Conservation (phyloP, 1,140 invertebrate species). For the Drosophila ficusphila region DNA sequence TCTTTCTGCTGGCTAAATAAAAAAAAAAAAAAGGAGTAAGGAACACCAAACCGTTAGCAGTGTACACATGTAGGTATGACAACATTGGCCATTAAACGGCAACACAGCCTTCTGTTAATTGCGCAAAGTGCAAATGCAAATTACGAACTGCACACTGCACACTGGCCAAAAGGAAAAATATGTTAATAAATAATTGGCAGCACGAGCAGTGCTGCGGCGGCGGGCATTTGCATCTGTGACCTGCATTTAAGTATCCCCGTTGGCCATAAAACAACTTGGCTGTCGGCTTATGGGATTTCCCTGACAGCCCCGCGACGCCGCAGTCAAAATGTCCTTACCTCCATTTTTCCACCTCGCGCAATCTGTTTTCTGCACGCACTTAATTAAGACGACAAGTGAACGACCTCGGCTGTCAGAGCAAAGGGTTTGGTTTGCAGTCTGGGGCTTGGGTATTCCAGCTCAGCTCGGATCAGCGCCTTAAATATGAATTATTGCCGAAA, state of each 20-base stretch:
- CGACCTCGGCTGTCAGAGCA: constrained; percentile 71
- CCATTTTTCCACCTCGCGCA: constrained; percentile 10
- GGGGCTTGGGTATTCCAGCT: not conserved
- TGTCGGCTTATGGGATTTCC: constrained; percentile 75
- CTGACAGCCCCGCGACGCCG: constrained; percentile 60
- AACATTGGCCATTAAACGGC: constrained; percentile 39
- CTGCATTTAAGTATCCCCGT: constrained; percentile 34
- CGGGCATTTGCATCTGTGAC: constrained; percentile 52
- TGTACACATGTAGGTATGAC: constrained; percentile 28
- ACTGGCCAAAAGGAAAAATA: constrained; percentile 26
- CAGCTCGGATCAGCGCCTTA: constrained; percentile 49
- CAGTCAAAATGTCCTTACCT: constrained; percentile 70
- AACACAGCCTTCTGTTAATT: constrained; percentile 47
- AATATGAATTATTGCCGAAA: constrained; percentile 60
- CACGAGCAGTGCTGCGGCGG: constrained; percentile 14
- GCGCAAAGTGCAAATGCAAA: constrained; percentile 52
- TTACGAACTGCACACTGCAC: not conserved
- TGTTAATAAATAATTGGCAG: constrained; percentile 64
- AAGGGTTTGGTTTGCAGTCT: not conserved
- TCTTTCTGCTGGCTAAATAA: no score
- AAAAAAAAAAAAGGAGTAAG: not conserved
- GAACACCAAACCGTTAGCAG: constrained; percentile 58
- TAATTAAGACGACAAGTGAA: constrained; percentile 81
- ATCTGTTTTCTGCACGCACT: constrained; percentile 64
- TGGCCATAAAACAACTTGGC: constrained; percentile 52